phyloP scores from a whole-genome alignment of 2,797 vertebrate species.

The Dendrocincla tyrannina region DNA sequence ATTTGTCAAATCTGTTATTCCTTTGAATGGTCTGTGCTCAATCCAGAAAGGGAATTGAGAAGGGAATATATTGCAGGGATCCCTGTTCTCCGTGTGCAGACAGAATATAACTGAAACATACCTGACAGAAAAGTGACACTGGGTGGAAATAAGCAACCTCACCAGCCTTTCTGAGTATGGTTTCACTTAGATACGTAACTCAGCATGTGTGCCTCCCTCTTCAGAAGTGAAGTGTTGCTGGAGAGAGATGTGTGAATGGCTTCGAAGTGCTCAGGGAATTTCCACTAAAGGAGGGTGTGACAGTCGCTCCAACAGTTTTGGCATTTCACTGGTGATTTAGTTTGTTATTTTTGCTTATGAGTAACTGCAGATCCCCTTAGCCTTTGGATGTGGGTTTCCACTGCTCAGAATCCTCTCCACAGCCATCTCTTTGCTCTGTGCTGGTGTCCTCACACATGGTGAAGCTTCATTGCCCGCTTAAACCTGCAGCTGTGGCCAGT shows the following conservation, averaged over 20 bases:
- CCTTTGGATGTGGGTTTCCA: neutral
- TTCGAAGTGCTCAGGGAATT: neutral
- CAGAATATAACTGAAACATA: neutral
- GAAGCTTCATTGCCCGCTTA: neutral
- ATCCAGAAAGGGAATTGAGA: slow-evolving; percentile 33
- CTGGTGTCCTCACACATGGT: neutral
- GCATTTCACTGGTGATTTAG: neutral
- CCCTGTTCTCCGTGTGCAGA: neutral
- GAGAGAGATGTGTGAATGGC: slow-evolving; percentile 5
- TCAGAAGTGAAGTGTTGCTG: slow-evolving; percentile 15
- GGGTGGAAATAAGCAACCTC: neutral
- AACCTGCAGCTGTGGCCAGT: neutral
- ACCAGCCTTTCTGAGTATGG: neutral
- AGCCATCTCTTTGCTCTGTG: neutral
- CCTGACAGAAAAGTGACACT: neutral
- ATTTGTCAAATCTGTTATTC: slow-evolving; percentile 60
- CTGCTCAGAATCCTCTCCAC: neutral
- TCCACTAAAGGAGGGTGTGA: neutral
- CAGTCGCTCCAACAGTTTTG: neutral
- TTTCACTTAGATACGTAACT: slow-evolving; percentile 17
- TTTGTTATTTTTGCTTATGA: neutral
- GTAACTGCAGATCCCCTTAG: neutral
- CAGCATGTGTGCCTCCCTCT: slow-evolving; percentile 4
- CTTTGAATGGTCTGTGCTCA: slow-evolving; percentile 43
- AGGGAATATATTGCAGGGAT: neutral